Percentiles rank a stretch among this genome's conserved stretches.
Conservation (phyloP, 2,888 invertebrate genomes). For the Amphiduros pacificus region DNA sequence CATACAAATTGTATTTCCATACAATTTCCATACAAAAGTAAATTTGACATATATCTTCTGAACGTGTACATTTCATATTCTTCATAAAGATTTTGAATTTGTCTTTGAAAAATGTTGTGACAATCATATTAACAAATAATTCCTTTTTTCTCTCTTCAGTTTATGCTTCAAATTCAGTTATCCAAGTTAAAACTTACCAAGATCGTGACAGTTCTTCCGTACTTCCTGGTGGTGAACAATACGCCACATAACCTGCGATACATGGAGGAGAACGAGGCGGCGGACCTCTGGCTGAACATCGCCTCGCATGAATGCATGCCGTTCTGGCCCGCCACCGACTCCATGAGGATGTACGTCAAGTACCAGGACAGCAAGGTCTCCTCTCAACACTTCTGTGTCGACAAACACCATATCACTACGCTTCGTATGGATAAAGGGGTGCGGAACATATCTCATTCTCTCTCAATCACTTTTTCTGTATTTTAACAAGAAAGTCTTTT, state of each 20-base stretch:
- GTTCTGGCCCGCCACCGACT: slow-evolving; percentile 82
- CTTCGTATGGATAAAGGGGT: slow-evolving; percentile 83
- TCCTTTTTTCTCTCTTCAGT: slow-evolving; percentile 46
- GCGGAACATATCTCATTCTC: slow-evolving; percentile 53
- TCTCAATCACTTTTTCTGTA: no score
- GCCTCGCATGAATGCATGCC: slow-evolving; percentile 67
- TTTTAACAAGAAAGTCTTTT: no score
- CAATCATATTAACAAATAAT: not conserved
- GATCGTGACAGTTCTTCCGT: slow-evolving; percentile 77
- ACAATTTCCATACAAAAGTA: no score
- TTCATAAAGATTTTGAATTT: not conserved
- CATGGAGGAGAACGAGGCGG: slow-evolving; percentile 84
- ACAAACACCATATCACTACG: slow-evolving; percentile 72
- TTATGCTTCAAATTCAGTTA: slow-evolving; percentile 71
- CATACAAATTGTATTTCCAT: no score
- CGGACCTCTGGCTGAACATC: slow-evolving; percentile 81
- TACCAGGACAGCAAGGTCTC: slow-evolving; percentile 74
- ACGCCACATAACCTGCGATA: slow-evolving; percentile 66
- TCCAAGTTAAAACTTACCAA: slow-evolving; percentile 76
- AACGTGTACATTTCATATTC: not conserved
- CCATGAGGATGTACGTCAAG: slow-evolving; percentile 80
- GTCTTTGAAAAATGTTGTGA: not conserved
- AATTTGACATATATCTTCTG: no score
- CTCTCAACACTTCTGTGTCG: slow-evolving; percentile 78
- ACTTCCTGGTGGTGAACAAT: slow-evolving; percentile 74